A percentile compares a stretch with the other conserved stretches of the same genome.
Conservation (phyloP, 2,797 vertebrate species). For the Halcyon leucocephala region DNA sequence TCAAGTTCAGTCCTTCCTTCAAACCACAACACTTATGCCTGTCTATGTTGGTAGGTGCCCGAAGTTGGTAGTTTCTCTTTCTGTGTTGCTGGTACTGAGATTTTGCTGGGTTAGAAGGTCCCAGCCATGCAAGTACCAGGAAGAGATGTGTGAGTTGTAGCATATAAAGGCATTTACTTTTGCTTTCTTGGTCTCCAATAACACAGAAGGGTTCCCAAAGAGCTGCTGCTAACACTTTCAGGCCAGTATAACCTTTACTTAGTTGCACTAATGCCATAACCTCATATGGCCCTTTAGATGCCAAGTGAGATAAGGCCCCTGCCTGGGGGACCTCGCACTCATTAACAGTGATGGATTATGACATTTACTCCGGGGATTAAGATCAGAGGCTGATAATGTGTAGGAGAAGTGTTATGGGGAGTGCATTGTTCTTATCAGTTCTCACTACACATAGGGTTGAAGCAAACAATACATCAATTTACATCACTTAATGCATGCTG, state of each 20-base stretch:
- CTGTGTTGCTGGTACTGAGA: not conserved
- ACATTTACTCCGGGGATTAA: conserved; percentile 38
- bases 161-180: not conserved
- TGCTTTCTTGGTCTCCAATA: not conserved
- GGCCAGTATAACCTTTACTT: conserved; percentile 32
- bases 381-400: not conserved
- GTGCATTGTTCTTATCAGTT: conserved; percentile 29
- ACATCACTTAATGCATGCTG: not conserved
- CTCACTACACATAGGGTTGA: not conserved
- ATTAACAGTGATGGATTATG: conserved; percentile 18
- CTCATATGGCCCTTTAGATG: not conserved
- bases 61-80: not conserved
- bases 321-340: conserved; percentile 24
- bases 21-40: rapidly evolving
- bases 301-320: not conserved
- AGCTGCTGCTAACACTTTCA: not conserved
- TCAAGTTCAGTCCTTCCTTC: not conserved
- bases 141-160: not conserved
- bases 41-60: not conserved
- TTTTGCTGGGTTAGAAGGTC: not conserved
- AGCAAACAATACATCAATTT: conserved; percentile 43
- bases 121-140: not conserved
- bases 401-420: not conserved
- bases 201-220: not conserved
- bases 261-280: not conserved